A percentile compares a stretch with the other conserved stretches of the same genome.
These are phyloP conservation scores for Lycia hirtaria DNA, from an alignment of 2,888 invertebrate species.

Conservation along the genomic window DNA sequence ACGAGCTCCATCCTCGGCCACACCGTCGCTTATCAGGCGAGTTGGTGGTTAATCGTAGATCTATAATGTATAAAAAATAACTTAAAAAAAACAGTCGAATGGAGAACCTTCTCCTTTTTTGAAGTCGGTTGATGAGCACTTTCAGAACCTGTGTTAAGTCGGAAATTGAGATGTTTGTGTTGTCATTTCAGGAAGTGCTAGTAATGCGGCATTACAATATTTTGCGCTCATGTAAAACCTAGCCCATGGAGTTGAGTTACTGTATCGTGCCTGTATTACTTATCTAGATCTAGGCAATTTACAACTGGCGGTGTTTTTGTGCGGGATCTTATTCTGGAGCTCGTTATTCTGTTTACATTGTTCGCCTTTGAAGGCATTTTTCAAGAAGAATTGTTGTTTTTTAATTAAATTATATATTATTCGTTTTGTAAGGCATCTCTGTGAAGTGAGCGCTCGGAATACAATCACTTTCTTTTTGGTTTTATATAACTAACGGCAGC, in stretches of 20 bases:
- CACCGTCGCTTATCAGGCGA: too few species aligned
- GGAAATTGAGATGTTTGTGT: too few species aligned
- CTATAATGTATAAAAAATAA: too few species aligned
- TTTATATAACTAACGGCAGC: not conserved
- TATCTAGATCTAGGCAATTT: constrained; percentile 31
- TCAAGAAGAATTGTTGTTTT: constrained; percentile 4
- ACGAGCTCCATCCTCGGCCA: too few species aligned
- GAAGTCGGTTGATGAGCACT: too few species aligned
- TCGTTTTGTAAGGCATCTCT: not conserved
- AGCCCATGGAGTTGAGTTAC: constrained; percentile 13
- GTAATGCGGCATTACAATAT: too few species aligned
- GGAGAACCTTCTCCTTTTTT: too few species aligned
- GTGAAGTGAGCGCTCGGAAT: not conserved
- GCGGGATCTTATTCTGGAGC: constrained; percentile 22
- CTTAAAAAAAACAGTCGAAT: too few species aligned
- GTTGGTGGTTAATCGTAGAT: too few species aligned
- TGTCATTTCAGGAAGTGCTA: too few species aligned
- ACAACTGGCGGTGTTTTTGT: constrained; percentile 28
- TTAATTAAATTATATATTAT: constrained; percentile 14
- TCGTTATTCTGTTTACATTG: constrained; percentile 24
- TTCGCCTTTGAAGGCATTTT: constrained; percentile 10
- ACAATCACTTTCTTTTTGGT: not conserved
- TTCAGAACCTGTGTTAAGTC: too few species aligned
- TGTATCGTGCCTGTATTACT: constrained; percentile 1
- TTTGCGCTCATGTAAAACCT: too few species aligned